Conservation (phyloP, 2,113 vertebrate genomes). For the human (Homo sapiens) region DNA sequence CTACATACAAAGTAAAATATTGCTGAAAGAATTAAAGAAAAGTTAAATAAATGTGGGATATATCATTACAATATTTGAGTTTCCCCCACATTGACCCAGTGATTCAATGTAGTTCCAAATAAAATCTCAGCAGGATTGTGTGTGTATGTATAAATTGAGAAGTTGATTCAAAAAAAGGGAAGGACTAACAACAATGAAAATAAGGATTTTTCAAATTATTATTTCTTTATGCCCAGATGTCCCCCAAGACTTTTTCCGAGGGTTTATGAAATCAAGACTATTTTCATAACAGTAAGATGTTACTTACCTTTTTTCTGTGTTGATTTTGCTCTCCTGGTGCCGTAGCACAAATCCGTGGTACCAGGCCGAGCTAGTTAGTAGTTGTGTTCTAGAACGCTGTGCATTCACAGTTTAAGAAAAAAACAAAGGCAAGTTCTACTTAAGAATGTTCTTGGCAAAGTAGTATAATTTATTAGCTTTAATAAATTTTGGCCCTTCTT, state of each 20-base stretch:
- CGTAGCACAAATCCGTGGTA: neutral
- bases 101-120: neutral
- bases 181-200: neutral
- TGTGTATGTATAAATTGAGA: neutral
- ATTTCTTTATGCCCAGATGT: neutral
- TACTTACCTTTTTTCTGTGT: neutral
- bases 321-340: neutral
- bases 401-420: neutral
- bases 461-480: neutral
- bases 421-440: neutral
- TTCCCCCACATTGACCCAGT: neutral
- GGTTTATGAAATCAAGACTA: neutral
- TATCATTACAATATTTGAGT: neutral
- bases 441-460: neutral
- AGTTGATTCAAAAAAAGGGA: neutral
- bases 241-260: neutral
- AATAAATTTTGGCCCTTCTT: neutral
- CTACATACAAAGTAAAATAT: neutral
- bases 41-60: neutral
- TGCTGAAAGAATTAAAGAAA: constrained; percentile 2
- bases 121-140: neutral
- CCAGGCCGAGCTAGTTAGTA: neutral
- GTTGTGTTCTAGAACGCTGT: neutral
- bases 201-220: neutral
- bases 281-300: neutral